Evolutionary conservation across 2,888 invertebrate genomes (phyloP).

Genomic region (Antheraea assamensis): DNA sequence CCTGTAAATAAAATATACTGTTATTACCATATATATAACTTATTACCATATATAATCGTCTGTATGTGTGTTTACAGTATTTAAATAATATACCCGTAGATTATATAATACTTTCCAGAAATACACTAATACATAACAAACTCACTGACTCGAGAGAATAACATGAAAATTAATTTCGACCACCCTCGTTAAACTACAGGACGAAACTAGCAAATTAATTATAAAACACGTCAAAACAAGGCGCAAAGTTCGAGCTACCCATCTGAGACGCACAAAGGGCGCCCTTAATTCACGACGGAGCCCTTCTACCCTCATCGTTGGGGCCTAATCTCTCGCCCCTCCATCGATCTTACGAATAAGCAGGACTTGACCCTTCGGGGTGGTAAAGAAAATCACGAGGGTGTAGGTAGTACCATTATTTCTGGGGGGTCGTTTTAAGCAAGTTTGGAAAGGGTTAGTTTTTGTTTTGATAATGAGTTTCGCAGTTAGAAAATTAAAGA

Average conservation of each 20-base stretch:
- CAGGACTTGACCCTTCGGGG: constrained; percentile 73
- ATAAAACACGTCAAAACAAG: constrained; percentile 80
- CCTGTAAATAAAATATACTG: no score
- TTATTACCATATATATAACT: no score
- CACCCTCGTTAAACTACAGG: constrained; percentile 72
- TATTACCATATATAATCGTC: no score
- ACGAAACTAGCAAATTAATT: constrained; percentile 81
- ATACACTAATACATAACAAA: constrained; percentile 20
- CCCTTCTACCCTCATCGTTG: constrained; percentile 75
- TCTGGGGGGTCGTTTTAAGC: constrained; percentile 47
- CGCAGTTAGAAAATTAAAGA: constrained; percentile 16
- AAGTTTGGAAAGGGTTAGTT: constrained; percentile 73
- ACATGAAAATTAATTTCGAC: constrained; percentile 63
- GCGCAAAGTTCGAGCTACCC: constrained; percentile 69
- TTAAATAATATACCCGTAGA: no score
- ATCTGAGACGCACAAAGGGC: constrained; percentile 76
- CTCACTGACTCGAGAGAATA: constrained; percentile 38
- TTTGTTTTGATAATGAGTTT: constrained; percentile 43
- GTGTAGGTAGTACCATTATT: constrained; percentile 52
- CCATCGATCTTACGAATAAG: constrained; percentile 77
- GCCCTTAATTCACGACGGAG: constrained; percentile 66
- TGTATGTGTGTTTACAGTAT: no score
- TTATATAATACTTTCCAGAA: no score
- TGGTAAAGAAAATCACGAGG: constrained; percentile 74
- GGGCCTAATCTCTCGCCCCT: constrained; percentile 73